Evolutionary conservation across 1,140 invertebrate species (phyloP).

Genomic region (Lithobius niger): DNA sequence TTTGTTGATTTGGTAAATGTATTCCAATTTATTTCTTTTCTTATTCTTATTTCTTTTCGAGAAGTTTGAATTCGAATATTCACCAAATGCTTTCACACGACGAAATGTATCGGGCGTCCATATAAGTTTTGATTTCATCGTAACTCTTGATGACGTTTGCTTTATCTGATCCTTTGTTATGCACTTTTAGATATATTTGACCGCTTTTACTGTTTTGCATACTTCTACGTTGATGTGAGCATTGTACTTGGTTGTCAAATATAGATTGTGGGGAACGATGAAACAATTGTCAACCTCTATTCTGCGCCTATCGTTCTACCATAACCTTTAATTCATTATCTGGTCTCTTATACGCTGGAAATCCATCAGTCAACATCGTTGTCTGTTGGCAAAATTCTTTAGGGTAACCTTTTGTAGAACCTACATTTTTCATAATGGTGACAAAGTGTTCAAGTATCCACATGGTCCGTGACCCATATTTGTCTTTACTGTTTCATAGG

Average conservation of each 20-base stretch:
- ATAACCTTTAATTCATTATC: neutral
- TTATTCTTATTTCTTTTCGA: slow-evolving; percentile 31
- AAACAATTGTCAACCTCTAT: slow-evolving; percentile 15
- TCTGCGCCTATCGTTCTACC: neutral
- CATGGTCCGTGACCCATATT: slow-evolving; percentile 19
- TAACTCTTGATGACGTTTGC: neutral
- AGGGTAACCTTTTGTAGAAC: slow-evolving; percentile 3
- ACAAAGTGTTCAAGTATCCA: slow-evolving; percentile 11
- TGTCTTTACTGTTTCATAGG: slow-evolving; percentile 6
- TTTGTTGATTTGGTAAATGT: slow-evolving; percentile 35
- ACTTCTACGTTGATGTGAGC: slow-evolving; percentile 22
- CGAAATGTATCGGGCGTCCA: slow-evolving; percentile 19
- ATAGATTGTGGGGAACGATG: slow-evolving; percentile 19
- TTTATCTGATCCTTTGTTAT: slow-evolving; percentile 20
- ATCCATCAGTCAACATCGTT: neutral
- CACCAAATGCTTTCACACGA: slow-evolving; percentile 23
- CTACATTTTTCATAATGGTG: slow-evolving; percentile 12
- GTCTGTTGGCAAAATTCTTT: neutral
- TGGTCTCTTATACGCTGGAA: neutral
- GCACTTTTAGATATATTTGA: slow-evolving; percentile 20
- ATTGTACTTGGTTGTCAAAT: slow-evolving; percentile 15
- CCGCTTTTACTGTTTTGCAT: slow-evolving; percentile 13
- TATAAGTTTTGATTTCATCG: slow-evolving; percentile 14
- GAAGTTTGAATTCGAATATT: slow-evolving; percentile 22
- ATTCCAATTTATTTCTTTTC: slow-evolving; percentile 32